Conservation (phyloP, 1,140 invertebrate species). For the Drosophila repleta region DNA sequence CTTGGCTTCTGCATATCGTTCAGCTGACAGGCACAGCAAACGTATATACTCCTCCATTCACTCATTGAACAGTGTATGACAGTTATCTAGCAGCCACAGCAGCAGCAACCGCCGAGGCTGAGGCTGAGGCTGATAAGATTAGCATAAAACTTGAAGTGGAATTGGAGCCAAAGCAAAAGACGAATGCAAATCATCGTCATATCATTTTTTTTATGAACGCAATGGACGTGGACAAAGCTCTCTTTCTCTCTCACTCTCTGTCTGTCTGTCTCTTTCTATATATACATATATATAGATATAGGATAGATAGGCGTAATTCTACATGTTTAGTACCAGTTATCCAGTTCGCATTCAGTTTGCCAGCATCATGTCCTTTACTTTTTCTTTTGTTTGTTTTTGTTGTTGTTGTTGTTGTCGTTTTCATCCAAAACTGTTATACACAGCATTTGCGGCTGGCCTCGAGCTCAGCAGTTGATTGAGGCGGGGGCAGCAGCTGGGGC, state of each 20-base stretch:
- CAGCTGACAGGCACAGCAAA: not conserved
- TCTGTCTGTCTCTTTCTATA: not conserved
- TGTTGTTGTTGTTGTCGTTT: not conserved
- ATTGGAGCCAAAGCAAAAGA: not conserved
- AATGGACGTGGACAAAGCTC: not conserved
- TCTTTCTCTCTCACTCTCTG: not conserved
- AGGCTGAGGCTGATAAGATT: slow-evolving; percentile 44
- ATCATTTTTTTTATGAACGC: not conserved
- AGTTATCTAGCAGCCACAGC: too few species aligned
- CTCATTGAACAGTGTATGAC: not conserved
- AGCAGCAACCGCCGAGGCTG: slow-evolving; percentile 1
- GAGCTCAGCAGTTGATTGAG: slow-evolving; percentile 38
- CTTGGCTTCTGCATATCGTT: not conserved
- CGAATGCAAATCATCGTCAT: not conserved
- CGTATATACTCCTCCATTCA: not conserved
- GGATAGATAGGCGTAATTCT: too few species aligned
- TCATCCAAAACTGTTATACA: not conserved
- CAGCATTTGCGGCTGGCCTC: slow-evolving; percentile 1
- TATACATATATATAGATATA: not conserved
- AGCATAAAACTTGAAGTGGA: slow-evolving; percentile 35
- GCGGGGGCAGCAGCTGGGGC: not conserved
- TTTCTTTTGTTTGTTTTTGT: too few species aligned
- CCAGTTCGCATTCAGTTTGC: slow-evolving; percentile 5
- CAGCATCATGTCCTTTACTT: too few species aligned
- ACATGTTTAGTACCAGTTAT: slow-evolving; percentile 6